Evolutionary conservation across 2,113 vertebrate species (phyloP).

Genomic region (Proterorhinus semilunaris): DNA sequence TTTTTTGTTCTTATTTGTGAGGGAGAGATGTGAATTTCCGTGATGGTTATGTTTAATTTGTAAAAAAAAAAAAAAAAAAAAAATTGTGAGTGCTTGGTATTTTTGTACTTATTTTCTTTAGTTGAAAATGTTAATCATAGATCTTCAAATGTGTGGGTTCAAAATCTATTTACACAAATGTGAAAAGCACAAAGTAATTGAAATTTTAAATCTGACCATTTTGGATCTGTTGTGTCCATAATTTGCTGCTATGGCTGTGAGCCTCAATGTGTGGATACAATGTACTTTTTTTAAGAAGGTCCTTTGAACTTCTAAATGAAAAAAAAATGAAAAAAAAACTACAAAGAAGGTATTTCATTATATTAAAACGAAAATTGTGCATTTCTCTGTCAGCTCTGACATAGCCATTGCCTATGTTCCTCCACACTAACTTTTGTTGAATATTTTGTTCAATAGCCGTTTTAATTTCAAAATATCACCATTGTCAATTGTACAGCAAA

Average conservation of each 20-base stretch:
- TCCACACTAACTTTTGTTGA: conserved; percentile 17
- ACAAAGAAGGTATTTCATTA: background rate
- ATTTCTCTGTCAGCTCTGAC: conserved; percentile 36
- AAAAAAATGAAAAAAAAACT: too few relatives aligned
- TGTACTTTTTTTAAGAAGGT: background rate
- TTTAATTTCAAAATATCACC: conserved; percentile 18
- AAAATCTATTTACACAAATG: conserved; percentile 5
- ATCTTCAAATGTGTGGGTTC: conserved; percentile 20
- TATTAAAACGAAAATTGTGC: background rate
- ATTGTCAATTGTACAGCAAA: conserved; percentile 63
- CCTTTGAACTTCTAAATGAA: background rate
- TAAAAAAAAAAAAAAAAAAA: conserved; percentile 6
- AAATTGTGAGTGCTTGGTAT: conserved; percentile 48
- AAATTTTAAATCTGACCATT: background rate
- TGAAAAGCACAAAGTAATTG: conserved; percentile 38
- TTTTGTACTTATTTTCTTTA: conserved; percentile 49
- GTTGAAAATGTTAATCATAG: background rate
- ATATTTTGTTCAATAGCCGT: background rate
- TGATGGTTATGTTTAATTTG: conserved; percentile 30
- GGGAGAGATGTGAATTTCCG: conserved; percentile 11
- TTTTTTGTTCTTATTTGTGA: conserved; percentile 26
- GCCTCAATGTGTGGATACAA: conserved; percentile 8
- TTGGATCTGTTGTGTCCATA: background rate
- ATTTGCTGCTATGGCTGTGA: conserved; percentile 11
- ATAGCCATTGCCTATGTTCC: conserved; percentile 34